Evolutionary conservation across 2,888 invertebrate species (phyloP).

Genomic region (Apamea anceps): DNA sequence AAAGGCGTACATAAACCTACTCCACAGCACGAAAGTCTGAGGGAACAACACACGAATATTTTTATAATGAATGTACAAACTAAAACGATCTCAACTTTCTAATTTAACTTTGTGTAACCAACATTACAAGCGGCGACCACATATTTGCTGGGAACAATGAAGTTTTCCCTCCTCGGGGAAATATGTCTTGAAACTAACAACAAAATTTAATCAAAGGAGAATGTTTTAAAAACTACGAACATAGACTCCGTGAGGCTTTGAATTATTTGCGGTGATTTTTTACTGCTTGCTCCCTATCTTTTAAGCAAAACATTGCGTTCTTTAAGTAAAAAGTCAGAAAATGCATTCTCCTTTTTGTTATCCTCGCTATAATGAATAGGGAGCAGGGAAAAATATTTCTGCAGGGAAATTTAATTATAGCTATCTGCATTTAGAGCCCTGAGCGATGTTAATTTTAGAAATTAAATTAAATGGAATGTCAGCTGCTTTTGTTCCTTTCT

Average conservation of each 20-base stretch:
- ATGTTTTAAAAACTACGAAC: slow-evolving; percentile 62
- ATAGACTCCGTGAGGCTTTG: slow-evolving; percentile 51
- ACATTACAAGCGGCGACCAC: slow-evolving; percentile 67
- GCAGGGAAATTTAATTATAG: slow-evolving; percentile 54
- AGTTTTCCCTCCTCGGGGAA: slow-evolving; percentile 64
- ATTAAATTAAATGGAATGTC: slow-evolving; percentile 37
- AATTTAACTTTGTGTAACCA: slow-evolving; percentile 66
- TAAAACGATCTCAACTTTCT: slow-evolving; percentile 62
- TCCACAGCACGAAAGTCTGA: background rate
- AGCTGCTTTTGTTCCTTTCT: slow-evolving; percentile 18
- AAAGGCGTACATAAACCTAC: background rate
- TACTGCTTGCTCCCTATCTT: slow-evolving; percentile 31
- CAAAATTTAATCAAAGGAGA: slow-evolving; percentile 65
- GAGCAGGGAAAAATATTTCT: slow-evolving; percentile 49
- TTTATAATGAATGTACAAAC: slow-evolving; percentile 56
- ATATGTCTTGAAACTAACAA: slow-evolving; percentile 66
- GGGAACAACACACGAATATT: slow-evolving; percentile 50
- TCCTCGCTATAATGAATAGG: slow-evolving; percentile 34
- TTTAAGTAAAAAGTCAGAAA: slow-evolving; percentile 49
- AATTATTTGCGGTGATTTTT: slow-evolving; percentile 62
- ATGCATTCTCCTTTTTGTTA: slow-evolving; percentile 54
- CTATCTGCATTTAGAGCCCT: slow-evolving; percentile 45
- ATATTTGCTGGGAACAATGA: slow-evolving; percentile 66
- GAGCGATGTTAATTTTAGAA: slow-evolving; percentile 46
- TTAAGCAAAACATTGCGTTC: slow-evolving; percentile 46